Evolutionary conservation across 2,888 invertebrate genomes (phyloP).

Genomic region (Eilema depressum): DNA sequence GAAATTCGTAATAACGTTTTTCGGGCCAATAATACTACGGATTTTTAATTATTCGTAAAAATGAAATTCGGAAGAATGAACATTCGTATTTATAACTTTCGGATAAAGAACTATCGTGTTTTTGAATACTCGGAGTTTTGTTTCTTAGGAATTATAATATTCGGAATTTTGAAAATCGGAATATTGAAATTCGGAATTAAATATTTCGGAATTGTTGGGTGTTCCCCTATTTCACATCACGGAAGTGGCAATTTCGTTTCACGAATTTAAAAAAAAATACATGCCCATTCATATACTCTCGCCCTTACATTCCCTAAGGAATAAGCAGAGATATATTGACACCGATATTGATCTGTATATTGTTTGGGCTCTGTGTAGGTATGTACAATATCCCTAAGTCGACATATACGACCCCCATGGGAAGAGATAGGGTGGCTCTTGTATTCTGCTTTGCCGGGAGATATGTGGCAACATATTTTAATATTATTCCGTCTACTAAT

Average conservation of each 20-base stretch:
- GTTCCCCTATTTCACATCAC: background rate
- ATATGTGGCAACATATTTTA: background rate
- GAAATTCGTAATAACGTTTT: too few relatives aligned
- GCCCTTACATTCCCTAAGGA: background rate
- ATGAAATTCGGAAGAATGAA: too few relatives aligned
- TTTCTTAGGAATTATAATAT: too few relatives aligned
- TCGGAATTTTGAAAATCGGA: too few relatives aligned
- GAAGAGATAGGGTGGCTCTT: slow-evolving; percentile 1
- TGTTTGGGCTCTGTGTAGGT: background rate
- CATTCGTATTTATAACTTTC: too few relatives aligned
- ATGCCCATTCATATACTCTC: background rate
- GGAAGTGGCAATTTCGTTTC: background rate
- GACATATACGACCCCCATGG: slow-evolving; percentile 10
- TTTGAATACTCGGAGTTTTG: too few relatives aligned
- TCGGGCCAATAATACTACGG: too few relatives aligned
- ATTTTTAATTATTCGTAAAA: too few relatives aligned
- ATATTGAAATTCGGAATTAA: too few relatives aligned
- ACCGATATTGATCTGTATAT: background rate
- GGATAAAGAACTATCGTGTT: too few relatives aligned
- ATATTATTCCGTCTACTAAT: background rate
- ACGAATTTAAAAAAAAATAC: background rate
- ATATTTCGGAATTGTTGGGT: too few relatives aligned
- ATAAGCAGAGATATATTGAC: background rate
- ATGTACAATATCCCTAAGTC: background rate
- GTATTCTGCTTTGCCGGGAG: background rate